These are phyloP conservation scores for Pempheris klunzingeri DNA, from an alignment of 2,797 vertebrate genomes.

Conservation along the genomic window DNA sequence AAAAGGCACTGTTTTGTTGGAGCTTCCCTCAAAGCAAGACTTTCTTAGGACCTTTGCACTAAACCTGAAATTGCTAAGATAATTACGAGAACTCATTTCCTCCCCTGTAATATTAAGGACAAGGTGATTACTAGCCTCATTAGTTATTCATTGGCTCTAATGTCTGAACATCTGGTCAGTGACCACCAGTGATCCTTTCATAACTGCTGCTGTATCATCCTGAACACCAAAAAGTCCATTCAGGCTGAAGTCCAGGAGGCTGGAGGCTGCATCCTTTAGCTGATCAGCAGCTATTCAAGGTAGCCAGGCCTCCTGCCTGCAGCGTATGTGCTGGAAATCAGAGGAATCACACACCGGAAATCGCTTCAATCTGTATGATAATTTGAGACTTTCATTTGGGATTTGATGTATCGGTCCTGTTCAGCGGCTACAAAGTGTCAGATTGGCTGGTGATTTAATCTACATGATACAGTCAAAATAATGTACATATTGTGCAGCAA, in stretches of 20 bases:
- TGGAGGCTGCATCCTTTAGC: constrained; percentile 48
- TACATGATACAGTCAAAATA: constrained; percentile 36
- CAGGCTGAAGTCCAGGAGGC: constrained; percentile 35
- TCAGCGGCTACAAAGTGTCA: constrained; percentile 45
- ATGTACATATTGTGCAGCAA: constrained; percentile 26
- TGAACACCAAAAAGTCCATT: constrained; percentile 44
- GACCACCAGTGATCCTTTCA: constrained; percentile 68
- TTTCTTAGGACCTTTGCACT: background rate
- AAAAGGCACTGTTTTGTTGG: background rate
- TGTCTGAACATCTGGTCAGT: constrained; percentile 78
- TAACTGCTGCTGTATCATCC: constrained; percentile 32
- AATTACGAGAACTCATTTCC: constrained; percentile 43
- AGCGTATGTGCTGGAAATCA: constrained; percentile 66
- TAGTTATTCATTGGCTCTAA: constrained; percentile 78
- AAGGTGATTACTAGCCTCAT: constrained; percentile 68
- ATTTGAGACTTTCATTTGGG: constrained; percentile 60
- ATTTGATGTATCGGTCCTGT: constrained; percentile 48
- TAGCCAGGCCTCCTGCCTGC: constrained; percentile 55
- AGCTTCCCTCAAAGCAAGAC: background rate
- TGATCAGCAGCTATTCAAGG: constrained; percentile 68
- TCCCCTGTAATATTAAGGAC: constrained; percentile 38
- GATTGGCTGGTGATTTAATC: constrained; percentile 51
- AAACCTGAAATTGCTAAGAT: background rate
- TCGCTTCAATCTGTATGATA: constrained; percentile 76
- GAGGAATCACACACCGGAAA: constrained; percentile 64